Base-by-base conservation (phyloP, 2,888 invertebrate species). In the Oegoconia quadripuncta region DNA sequence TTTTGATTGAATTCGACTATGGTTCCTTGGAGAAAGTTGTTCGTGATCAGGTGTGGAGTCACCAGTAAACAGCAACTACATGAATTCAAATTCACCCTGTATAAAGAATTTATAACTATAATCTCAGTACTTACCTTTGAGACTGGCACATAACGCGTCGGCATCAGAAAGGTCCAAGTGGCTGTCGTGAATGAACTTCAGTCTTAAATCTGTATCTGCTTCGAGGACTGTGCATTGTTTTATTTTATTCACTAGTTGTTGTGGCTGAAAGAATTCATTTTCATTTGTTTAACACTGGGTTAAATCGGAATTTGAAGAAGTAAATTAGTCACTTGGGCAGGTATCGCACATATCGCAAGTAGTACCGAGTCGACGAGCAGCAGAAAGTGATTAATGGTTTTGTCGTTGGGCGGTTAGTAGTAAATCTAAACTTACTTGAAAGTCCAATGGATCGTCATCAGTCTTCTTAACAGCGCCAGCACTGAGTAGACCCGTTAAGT, bases 401-500 rank as follows among this genome's bases (percentile, higher is more conserved):
- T n/a, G n/a, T n/a, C n/a, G n/a, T n/a, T n/a, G n/a, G n/a, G n/a
- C n/a, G n/a, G n/a, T n/a, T n/a, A n/a, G n/a, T n/a, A n/a, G n/a
- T n/a, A n/a, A n/a, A n/a, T n/a, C n/a, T 15, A 29, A 6, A n/a
- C 39, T 52, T 62, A 93, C 93, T 83, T 94, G 94, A 82, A 95
- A 95, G 58, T 95, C 95, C 49, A 91, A 89, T 2, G 90, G 88
- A 64, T 92, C 92, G 52, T 92, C 93, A 60, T 88, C 86, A 64
- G 89, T 86, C 70, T 91, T 91, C 52, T 91, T 92, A 36, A 91
- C 90, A 33, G 94, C 93, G 32, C 93, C 92, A 13, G 93, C 93
- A 56, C 93, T 95, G 20, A 98, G 89, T 38, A 97, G 82, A 3
- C 95, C 95, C 27, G 93, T 92, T 16, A 98, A 83, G 80, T 97